Conservation (phyloP, 2,888 invertebrate species). For the Pachymerium ferrugineum region DNA sequence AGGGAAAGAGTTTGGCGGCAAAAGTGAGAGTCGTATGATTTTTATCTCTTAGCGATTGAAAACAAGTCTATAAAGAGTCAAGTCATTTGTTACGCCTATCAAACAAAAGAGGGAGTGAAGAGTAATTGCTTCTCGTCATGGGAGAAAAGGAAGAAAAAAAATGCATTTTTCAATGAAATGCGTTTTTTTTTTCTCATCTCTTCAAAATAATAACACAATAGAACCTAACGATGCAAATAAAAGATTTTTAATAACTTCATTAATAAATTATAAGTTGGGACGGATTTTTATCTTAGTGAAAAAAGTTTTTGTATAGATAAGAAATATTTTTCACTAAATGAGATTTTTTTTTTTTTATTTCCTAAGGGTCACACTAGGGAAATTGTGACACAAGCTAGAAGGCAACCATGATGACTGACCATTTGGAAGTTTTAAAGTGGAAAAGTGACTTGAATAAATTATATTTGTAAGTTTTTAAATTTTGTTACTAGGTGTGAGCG, state of each 20-base stretch:
- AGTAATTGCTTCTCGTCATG: constrained; percentile 19
- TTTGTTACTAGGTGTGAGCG: neutral
- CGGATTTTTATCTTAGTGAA: neutral
- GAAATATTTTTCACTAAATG: neutral
- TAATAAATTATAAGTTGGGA: neutral
- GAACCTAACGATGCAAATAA: neutral
- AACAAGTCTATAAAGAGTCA: constrained; percentile 24
- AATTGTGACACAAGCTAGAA: neutral
- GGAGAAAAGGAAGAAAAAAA: constrained; percentile 12
- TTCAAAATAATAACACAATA: neutral
- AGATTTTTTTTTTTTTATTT: neutral
- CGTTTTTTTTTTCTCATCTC: too few relatives aligned
- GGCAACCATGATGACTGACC: neutral
- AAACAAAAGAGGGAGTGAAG: neutral
- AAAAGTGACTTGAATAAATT: too few relatives aligned
- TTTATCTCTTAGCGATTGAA: constrained; percentile 16
- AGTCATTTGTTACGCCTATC: constrained; percentile 22
- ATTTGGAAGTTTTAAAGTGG: neutral
- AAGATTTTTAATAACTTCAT: neutral
- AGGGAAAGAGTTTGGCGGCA: constrained; percentile 19
- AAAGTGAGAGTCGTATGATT: constrained; percentile 21
- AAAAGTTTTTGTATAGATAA: neutral
- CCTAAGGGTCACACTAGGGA: neutral
- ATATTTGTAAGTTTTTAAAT: too few relatives aligned
- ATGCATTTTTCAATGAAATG: neutral